phyloP scores from a whole-genome alignment of 1,140 invertebrate species.

The Drosophila ogumai region DNA sequence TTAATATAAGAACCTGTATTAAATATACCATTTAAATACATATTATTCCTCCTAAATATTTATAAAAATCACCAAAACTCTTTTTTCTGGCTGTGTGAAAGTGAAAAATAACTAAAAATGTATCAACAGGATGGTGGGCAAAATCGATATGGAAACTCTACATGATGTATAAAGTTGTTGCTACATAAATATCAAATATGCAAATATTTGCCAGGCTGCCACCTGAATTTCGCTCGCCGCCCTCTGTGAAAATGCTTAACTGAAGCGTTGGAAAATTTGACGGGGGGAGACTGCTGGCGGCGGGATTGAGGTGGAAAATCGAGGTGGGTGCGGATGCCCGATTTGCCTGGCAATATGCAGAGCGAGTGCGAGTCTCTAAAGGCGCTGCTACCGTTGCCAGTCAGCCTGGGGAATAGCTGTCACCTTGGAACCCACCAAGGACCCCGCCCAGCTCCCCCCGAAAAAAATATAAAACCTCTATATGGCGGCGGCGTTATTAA shows the following conservation, averaged over 20 bases:
- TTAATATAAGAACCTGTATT: background rate
- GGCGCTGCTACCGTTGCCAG: slow-evolving; percentile 44
- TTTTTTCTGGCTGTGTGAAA: slow-evolving; percentile 6
- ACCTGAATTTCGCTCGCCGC: slow-evolving; percentile 61
- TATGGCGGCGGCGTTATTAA: slow-evolving; percentile 70
- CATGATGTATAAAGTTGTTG: slow-evolving; percentile 74
- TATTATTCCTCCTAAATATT: background rate
- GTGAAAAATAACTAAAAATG: slow-evolving; percentile 64
- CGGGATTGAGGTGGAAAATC: slow-evolving; percentile 13
- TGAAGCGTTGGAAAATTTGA: slow-evolving; percentile 60
- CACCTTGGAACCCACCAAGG: slow-evolving; percentile 57
- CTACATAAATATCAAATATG: slow-evolving; percentile 82
- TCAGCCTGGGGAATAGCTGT: slow-evolving; percentile 60
- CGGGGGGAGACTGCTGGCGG: slow-evolving; percentile 22
- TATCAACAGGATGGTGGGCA: slow-evolving; percentile 31
- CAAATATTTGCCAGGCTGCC: slow-evolving; percentile 76
- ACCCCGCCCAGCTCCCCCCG: slow-evolving; percentile 8
- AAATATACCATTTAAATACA: background rate
- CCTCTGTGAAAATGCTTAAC: slow-evolving; percentile 57
- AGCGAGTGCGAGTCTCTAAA: slow-evolving; percentile 13
- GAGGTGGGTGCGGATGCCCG: slow-evolving; percentile 27
- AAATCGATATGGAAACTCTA: slow-evolving; percentile 77
- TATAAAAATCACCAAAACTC: too few species aligned
- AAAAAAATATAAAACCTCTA: slow-evolving; percentile 10
- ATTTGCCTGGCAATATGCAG: slow-evolving; percentile 67